Percentiles rank a stretch among this genome's conserved stretches.
These are phyloP conservation scores for Leucophenga montana DNA, from an alignment of 2,888 invertebrate species.

Conservation along the genomic window DNA sequence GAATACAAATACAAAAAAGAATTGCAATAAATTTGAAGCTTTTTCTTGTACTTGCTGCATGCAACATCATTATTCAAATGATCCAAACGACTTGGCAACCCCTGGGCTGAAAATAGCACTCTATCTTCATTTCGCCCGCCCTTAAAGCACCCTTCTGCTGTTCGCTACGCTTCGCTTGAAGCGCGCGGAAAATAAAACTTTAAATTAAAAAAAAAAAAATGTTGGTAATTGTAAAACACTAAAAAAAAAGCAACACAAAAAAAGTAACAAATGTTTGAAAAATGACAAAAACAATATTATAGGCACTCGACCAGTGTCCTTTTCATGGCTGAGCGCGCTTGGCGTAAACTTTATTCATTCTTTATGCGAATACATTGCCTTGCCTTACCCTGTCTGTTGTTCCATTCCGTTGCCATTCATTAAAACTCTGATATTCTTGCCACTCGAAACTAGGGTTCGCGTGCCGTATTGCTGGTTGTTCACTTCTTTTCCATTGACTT, in stretches of 20 bases:
- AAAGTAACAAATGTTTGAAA: not conserved
- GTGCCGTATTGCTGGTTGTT: not conserved
- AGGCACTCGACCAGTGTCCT: slow-evolving; percentile 13
- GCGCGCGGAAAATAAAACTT: slow-evolving; percentile 13
- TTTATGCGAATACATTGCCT: not conserved
- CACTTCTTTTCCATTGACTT: slow-evolving; percentile 6
- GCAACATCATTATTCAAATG: slow-evolving; percentile 9
- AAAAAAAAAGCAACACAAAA: not conserved
- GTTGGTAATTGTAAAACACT: slow-evolving; percentile 2
- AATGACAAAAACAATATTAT: not conserved
- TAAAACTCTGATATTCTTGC: too few species aligned
- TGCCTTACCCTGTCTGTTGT: not conserved
- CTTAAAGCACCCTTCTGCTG: too few species aligned
- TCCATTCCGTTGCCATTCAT: too few species aligned
- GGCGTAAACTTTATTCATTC: slow-evolving; percentile 6
- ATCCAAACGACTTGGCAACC: slow-evolving; percentile 5
- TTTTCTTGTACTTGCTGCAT: slow-evolving; percentile 4
- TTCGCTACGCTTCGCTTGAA: slow-evolving; percentile 12
- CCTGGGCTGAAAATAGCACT: not conserved
- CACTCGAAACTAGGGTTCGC: not conserved
- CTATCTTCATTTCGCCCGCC: too few species aligned
- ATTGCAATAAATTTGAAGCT: not conserved
- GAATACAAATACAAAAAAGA: too few species aligned
- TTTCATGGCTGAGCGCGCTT: slow-evolving; percentile 22
- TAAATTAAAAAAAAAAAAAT: slow-evolving; percentile 14